Evolutionary conservation across 2,113 vertebrate species (phyloP).

Genomic region (Cyprinodon variegatus): DNA sequence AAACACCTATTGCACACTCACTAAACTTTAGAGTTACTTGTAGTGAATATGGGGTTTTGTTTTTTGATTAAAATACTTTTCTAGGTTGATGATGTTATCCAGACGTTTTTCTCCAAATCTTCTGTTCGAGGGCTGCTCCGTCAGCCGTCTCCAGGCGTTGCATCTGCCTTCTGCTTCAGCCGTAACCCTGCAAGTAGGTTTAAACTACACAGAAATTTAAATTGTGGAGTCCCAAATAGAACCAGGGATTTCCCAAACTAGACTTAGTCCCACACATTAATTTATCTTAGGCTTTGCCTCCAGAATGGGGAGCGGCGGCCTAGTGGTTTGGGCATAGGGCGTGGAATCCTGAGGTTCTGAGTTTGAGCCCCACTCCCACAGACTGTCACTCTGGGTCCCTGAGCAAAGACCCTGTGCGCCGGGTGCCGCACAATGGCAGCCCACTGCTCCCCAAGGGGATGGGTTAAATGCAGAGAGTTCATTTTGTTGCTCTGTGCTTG

Average conservation of each 20-base stretch:
- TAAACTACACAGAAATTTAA: background rate
- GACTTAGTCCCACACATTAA: background rate
- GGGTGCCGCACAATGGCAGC: no score
- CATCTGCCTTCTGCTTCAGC: constrained; percentile 60
- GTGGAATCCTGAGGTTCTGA: no score
- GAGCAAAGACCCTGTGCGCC: no score
- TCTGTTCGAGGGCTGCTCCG: constrained; percentile 64
- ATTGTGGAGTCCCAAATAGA: background rate
- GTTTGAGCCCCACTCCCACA: no score
- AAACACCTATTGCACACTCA: constrained; percentile 4
- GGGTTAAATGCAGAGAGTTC: no score
- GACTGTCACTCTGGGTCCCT: no score
- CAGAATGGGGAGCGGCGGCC: no score
- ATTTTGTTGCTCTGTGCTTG: no score
- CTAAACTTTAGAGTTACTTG: background rate
- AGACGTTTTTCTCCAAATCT: constrained; percentile 62
- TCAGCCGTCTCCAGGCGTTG: constrained; percentile 72
- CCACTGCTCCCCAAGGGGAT: no score
- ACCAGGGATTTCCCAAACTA: background rate
- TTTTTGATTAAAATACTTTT: background rate
- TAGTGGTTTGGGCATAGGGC: no score
- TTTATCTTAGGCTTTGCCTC: background rate
- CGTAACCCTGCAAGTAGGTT: constrained; percentile 78
- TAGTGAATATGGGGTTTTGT: background rate
- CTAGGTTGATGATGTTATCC: constrained; percentile 80